A percentile compares a stretch with the other conserved stretches of the same genome.
These are phyloP conservation scores for Sciurus niger DNA, from an alignment of 2,113 vertebrate species.

Conservation along the genomic window DNA sequence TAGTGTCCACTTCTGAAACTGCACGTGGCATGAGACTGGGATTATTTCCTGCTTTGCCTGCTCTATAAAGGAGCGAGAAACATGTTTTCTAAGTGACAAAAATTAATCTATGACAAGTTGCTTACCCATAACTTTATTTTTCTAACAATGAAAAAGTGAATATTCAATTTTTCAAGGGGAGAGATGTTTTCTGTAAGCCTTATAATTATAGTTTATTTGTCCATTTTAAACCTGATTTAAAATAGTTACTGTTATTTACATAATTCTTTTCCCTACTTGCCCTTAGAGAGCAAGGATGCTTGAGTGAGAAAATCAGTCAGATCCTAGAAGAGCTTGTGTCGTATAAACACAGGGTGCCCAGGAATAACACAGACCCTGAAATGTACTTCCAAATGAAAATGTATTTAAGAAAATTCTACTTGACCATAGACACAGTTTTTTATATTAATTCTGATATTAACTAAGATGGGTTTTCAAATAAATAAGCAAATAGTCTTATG, in stretches of 20 bases:
- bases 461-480: not conserved
- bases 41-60: constrained; percentile 73
- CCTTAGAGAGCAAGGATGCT: not conserved
- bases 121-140: not conserved
- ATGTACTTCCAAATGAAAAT: not conserved
- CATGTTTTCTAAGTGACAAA: constrained; percentile 44
- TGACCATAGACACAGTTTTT: not conserved
- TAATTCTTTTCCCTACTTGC: not conserved
- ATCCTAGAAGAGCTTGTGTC: not conserved
- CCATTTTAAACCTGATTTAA: not conserved
- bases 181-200: not conserved
- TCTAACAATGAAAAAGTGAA: constrained; percentile 44
- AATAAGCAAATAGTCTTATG: not conserved
- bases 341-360: not conserved
- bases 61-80: constrained; percentile 62
- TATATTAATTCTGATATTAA: not conserved
- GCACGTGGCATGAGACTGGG: not conserved
- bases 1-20: constrained; percentile 54
- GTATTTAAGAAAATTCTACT: not conserved
- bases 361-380: not conserved
- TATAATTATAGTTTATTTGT: not conserved
- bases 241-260: not conserved
- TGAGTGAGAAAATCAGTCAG: not conserved
- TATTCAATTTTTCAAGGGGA: not conserved
- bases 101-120: constrained; percentile 27